Base-by-base conservation (phyloP, 2,888 invertebrate species). In the Podotricha telesiphe region DNA sequence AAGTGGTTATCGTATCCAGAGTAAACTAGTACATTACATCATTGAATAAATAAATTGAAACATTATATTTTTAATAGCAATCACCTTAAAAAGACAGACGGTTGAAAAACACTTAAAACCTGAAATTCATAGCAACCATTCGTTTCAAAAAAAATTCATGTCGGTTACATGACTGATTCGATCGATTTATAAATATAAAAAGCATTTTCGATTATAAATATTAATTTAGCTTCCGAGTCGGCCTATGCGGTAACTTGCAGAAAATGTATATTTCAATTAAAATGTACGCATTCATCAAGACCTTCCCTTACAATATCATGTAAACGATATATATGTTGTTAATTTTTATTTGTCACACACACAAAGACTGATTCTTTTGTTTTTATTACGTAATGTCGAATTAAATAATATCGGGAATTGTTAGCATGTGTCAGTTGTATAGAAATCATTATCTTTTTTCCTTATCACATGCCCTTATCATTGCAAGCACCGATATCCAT, bases 261-360 rank as follows among this genome's bases (percentile, higher is more conserved):
- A 40, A 15, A 19, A 66, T 51, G 45, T 65, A 69, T 79, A 77
- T 77, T 73, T 77, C 71, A 75, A 66, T 56, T 55, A 42, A 77
- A 86, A 86, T 86, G 75, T 86, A 87, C 86, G 85, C 86, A 82
- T 82, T 82, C 83, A 82, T 80, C 80, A 82, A n/a, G n/a, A n/a
- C n/a, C n/a, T n/a, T 81, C 81, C 78, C 77, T 76, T 71, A 65
- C 68, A 72, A 73, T 73, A 63, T 75, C 73, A 73, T 71, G 50
- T 69, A 70, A 73, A 72, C 70, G 61, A 72, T 58, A 55, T 64
- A 65, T 73, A 69, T 73, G 59, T 70, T 74, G 63, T 51, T 68
- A 67, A 72, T 73, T 73, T 72, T 71, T 73, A n/a, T n/a, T n/a
- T n/a, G n/a, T n/a, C n/a, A 73, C 73, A 63, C 71, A 68, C 69